Evolutionary conservation across 2,113 vertebrate species (phyloP), one percentile per base, ranked within the genome.

Genomic region (Trogon melanurus): DNA sequence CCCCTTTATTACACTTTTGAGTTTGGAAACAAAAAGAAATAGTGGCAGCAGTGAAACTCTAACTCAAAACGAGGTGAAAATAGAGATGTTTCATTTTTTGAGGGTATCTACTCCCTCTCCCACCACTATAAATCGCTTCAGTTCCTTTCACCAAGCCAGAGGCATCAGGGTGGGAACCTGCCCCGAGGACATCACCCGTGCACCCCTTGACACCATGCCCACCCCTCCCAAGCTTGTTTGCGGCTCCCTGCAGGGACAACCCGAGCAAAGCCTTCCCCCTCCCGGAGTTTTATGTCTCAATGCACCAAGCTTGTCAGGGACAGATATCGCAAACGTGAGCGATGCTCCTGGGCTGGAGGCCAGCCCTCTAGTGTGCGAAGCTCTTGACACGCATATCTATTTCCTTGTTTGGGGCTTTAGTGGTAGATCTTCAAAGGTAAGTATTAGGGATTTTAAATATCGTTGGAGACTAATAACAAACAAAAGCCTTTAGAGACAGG

Each of bases 311-410:
- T 18, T 80, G 80, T 6, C 5, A 4, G 11, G 34, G 61, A 50
- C 9, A 1, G 50, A 34, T 1, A 5, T 3, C 41, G 8, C 12
- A 50, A 30, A 16, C 3, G 5, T 12, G 11, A 83, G 38, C 20
- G 32, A 74, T 0, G 5, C 9, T 79, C 75, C 4, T 6, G 16
- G 70, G 86, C 9, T 56, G 36, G 44, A 84, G 17, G 44, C 0
- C 7, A 89, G 41, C 9, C 45, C 70, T 82, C 34, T 15, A 27
- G 12, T 6, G 66, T 13, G 34, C 13, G 10, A 36, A 38, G 44
- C 38, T 51, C n/a, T 64, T 60, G 16, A 2, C 0, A 0, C 10
- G 14, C 16, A 16, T 12, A 19, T 5, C 0, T 26, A 13, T 84
- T 78, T 80, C 30, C 26, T 56, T 16, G 18, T 44, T 32, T 9